These are phyloP conservation scores for Oreochromis grahami DNA, from an alignment of 2,797 vertebrate species.

Conservation along the genomic window DNA sequence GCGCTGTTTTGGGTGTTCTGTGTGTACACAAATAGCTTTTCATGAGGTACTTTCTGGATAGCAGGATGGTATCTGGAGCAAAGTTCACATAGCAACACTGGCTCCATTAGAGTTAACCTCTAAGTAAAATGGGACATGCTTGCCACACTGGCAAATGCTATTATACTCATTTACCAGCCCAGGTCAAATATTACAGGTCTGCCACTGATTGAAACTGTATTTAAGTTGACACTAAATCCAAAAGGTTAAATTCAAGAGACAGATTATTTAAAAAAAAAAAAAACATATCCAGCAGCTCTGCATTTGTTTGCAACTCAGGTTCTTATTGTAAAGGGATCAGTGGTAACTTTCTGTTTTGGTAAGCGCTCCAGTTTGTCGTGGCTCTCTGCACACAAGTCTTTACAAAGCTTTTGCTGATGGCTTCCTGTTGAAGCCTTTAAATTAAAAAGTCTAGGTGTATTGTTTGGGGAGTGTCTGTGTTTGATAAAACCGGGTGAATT, in stretches of 20 bases:
- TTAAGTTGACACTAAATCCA: background rate
- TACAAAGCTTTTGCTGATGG: accelerated
- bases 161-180: background rate
- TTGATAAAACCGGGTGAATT: background rate
- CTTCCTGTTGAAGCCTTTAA: background rate
- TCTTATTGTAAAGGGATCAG: background rate
- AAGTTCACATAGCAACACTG: background rate
- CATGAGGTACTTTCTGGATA: background rate
- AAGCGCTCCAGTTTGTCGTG: background rate
- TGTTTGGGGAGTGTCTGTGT: background rate
- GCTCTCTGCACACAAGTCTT: background rate
- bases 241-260: background rate
- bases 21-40: background rate
- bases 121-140: background rate
- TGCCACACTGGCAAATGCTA: background rate
- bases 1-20: background rate
- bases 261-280: background rate
- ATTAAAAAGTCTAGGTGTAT: background rate
- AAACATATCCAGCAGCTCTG: background rate
- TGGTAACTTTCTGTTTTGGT: background rate
- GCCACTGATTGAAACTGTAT: background rate
- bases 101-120: background rate
- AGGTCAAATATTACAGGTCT: background rate
- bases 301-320: background rate
- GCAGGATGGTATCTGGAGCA: background rate